A percentile compares a stretch with the other conserved stretches of the same genome.
These are phyloP conservation scores for Platysternon megacephalum DNA, from an alignment of 2,113 vertebrate species.

Conservation along the genomic window DNA sequence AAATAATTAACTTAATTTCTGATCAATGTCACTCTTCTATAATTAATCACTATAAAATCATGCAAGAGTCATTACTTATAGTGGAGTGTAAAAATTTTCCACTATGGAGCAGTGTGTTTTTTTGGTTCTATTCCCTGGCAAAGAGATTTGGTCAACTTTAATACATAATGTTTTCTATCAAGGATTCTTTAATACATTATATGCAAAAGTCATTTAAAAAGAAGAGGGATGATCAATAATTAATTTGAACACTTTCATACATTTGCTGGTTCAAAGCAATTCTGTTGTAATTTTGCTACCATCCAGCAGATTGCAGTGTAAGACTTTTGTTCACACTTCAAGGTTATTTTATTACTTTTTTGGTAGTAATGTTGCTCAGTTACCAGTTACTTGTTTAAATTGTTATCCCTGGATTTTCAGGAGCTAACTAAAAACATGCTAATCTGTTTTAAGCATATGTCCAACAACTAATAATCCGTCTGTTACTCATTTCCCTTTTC, in stretches of 20 bases:
- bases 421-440: not conserved
- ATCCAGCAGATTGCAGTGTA: slow-evolving; percentile 69
- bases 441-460: not conserved
- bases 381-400: not conserved
- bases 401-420: slow-evolving; percentile 39
- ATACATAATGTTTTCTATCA: not conserved
- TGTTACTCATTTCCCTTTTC: slow-evolving; percentile 52
- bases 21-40: not conserved
- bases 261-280: not conserved
- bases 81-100: not conserved
- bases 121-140: not conserved
- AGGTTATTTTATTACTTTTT: slow-evolving; percentile 26
- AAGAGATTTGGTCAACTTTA: not conserved
- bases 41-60: not conserved
- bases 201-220: not conserved
- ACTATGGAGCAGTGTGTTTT: not conserved
- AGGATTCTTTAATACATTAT: not conserved
- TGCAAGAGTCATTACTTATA: not conserved
- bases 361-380: slow-evolving; percentile 4
- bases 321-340: slow-evolving; percentile 11
- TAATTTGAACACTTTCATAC: not conserved
- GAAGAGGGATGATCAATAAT: not conserved
- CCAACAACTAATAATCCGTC: not conserved
- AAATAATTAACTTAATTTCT: not conserved
- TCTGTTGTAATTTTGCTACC: slow-evolving; percentile 65